phyloP scores from a whole-genome alignment of 2,113 vertebrate species.

The Leucoraja erinaceus region DNA sequence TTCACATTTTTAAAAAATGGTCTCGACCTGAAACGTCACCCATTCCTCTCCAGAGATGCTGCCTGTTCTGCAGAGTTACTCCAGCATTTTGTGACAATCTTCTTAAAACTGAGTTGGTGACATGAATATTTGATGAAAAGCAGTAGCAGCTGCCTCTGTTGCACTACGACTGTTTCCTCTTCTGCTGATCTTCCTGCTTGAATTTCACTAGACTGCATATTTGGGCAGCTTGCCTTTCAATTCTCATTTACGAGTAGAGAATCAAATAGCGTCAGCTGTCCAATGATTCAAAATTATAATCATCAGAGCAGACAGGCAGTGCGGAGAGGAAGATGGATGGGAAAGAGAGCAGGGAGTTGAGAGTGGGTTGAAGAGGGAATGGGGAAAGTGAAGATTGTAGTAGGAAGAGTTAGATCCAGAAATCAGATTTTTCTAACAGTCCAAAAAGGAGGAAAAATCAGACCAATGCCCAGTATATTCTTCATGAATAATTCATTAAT shows the following conservation, averaged over 20 bases:
- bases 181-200: neutral
- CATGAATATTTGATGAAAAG: constrained; percentile 1
- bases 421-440: neutral
- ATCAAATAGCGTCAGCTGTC: neutral
- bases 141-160: neutral
- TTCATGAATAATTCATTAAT: neutral
- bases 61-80: too few species aligned
- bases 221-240: neutral
- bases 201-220: neutral
- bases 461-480: neutral
- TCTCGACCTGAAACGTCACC: too few species aligned
- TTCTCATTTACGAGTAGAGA: neutral
- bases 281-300: neutral
- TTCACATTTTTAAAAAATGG: too few species aligned
- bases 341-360: neutral
- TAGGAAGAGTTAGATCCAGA: neutral
- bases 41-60: too few species aligned
- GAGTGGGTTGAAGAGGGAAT: too few species aligned
- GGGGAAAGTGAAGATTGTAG: too few species aligned
- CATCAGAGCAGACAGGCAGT: neutral
- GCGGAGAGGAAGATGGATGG: too few species aligned
- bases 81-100: neutral
- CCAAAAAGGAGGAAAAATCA: neutral
- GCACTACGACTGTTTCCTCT: neutral
- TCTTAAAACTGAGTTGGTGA: neutral